A percentile compares a stretch with the other conserved stretches of the same genome.
Conservation (phyloP, 2,113 vertebrate species). For the Hydropotes inermis region DNA sequence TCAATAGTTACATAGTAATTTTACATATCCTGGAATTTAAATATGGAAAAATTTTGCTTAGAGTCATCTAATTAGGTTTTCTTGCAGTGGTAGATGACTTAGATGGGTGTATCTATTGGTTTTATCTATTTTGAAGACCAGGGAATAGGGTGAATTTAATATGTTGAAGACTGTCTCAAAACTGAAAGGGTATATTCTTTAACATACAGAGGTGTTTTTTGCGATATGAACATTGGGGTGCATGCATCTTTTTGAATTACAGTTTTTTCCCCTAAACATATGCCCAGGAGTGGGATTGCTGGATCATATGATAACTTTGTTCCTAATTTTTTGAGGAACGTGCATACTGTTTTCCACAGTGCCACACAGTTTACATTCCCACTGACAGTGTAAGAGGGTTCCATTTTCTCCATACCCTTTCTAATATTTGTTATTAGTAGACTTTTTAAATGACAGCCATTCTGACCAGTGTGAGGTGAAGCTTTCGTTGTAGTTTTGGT, state of each 20-base stretch:
- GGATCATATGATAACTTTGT: not conserved
- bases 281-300: not conserved
- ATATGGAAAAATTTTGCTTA: not conserved
- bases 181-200: not conserved
- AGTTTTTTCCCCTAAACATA: not conserved
- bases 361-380: not conserved
- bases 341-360: not conserved
- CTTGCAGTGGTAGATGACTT: not conserved
- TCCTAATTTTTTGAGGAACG: not conserved
- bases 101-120: not conserved
- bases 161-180: not conserved
- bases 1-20: not conserved
- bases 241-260: not conserved
- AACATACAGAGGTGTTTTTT: not conserved
- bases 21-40: not conserved
- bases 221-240: not conserved
- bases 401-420: not conserved
- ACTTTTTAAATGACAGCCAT: not conserved
- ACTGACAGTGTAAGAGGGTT: not conserved
- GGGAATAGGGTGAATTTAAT: not conserved
- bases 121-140: not conserved
- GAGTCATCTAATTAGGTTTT: not conserved
- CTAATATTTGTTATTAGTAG: not conserved
- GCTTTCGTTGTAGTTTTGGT: not conserved
- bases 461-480: not conserved